Conservation (phyloP, 2,888 invertebrate genomes). For the Diabrotica balteata region DNA sequence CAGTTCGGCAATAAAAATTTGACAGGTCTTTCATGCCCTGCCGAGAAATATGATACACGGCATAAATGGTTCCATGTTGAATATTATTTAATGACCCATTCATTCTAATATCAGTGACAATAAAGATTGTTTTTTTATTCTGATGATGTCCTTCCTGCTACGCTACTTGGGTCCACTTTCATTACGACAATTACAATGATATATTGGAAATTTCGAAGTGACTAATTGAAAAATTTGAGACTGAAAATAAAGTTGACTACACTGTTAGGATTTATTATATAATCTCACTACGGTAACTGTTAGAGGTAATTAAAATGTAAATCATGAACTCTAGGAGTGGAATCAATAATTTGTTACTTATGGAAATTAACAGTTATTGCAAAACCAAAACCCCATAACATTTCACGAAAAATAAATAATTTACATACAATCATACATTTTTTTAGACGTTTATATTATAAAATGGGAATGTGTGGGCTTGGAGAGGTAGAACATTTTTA, state of each 20-base stretch:
- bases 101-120: slow-evolving; percentile 34
- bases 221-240: neutral
- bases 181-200: slow-evolving; percentile 6
- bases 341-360: neutral
- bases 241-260: no score
- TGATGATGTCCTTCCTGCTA: slow-evolving; percentile 24
- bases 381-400: no score
- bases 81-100: slow-evolving; percentile 39
- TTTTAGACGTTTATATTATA: no score
- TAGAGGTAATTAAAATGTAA: no score
- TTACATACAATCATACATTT: no score
- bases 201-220: neutral
- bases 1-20: slow-evolving; percentile 32
- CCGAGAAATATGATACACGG: slow-evolving; percentile 30
- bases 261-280: no score
- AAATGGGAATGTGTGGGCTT: no score
- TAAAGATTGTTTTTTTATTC: slow-evolving; percentile 35
- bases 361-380: neutral
- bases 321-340: no score
- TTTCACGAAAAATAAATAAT: no score
- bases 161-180: neutral
- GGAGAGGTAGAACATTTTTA: no score
- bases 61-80: slow-evolving; percentile 31
- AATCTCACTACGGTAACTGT: no score
- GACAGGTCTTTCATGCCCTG: slow-evolving; percentile 33